A percentile compares a stretch with the other conserved stretches of the same genome.
Evolutionary conservation across 2,888 invertebrate genomes (phyloP).

Genomic region (Noctua janthe): DNA sequence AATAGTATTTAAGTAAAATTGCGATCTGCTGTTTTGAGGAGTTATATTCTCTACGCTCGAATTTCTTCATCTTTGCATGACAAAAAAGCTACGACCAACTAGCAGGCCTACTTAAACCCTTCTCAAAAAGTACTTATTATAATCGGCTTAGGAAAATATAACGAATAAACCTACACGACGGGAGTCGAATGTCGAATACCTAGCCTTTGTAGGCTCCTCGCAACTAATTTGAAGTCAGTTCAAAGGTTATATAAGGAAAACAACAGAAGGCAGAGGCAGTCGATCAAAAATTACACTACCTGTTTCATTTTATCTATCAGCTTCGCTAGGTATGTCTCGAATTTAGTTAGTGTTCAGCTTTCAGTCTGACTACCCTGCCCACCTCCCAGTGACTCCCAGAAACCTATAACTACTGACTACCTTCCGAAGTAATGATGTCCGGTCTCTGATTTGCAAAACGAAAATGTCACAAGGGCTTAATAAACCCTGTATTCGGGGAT

Average conservation of each 20-base stretch:
- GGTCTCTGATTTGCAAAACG: background rate
- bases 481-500: background rate
- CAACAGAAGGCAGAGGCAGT: background rate
- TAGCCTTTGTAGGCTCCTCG: background rate
- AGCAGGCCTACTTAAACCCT: background rate
- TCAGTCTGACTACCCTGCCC: background rate
- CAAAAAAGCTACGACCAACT: background rate
- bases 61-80: background rate
- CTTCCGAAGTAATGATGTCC: background rate
- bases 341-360: background rate
- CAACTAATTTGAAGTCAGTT: background rate
- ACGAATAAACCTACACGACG: background rate
- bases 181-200: background rate
- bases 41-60: background rate
- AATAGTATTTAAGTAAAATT: background rate
- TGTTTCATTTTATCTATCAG: background rate
- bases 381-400: background rate
- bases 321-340: background rate
- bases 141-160: conserved; percentile 4
- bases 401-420: background rate
- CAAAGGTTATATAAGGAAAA: background rate
- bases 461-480: background rate
- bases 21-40: no score
- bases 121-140: conserved; percentile 10
- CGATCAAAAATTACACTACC: background rate